Evolutionary conservation across 2,113 vertebrate species (phyloP).

Genomic region (Tachycineta bicolor): DNA sequence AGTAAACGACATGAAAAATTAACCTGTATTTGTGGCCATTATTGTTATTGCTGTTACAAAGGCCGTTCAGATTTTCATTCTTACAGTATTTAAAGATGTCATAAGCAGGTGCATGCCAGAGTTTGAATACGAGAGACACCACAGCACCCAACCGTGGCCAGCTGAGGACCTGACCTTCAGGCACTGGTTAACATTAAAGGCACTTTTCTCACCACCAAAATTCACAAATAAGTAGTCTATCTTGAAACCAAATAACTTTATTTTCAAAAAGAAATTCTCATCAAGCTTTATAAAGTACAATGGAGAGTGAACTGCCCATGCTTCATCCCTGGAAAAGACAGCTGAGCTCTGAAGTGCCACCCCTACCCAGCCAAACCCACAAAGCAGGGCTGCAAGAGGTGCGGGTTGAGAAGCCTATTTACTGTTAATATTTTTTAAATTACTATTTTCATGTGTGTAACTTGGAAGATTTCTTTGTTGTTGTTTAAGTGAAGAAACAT

Average conservation of each 20-base stretch:
- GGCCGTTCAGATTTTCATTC: not conserved
- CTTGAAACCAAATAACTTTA: not conserved
- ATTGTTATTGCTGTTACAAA: not conserved
- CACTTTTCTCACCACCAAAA: not conserved
- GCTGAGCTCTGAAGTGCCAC: not conserved
- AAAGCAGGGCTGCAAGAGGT: not conserved
- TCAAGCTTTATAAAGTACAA: not conserved
- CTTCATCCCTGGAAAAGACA: not conserved
- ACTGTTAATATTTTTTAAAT: not conserved
- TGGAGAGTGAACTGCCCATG: not conserved
- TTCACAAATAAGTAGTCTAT: not conserved
- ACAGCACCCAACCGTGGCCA: rapidly evolving
- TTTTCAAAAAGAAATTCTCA: not conserved
- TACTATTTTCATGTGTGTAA: not conserved
- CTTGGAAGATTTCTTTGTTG: not conserved
- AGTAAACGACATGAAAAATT: constrained; percentile 1
- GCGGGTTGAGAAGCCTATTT: not conserved
- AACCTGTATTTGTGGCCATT: not conserved
- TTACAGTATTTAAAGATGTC: constrained; percentile 1
- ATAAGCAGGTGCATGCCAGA: not conserved
- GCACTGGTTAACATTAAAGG: not conserved
- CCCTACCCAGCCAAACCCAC: not conserved
- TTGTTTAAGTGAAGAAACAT: not conserved
- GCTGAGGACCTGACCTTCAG: not conserved
- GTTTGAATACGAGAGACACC: not conserved